Base-by-base conservation (phyloP, 37 sponge, comb jelly and placozoan genomes). In the Haliclona indistincta region DNA sequence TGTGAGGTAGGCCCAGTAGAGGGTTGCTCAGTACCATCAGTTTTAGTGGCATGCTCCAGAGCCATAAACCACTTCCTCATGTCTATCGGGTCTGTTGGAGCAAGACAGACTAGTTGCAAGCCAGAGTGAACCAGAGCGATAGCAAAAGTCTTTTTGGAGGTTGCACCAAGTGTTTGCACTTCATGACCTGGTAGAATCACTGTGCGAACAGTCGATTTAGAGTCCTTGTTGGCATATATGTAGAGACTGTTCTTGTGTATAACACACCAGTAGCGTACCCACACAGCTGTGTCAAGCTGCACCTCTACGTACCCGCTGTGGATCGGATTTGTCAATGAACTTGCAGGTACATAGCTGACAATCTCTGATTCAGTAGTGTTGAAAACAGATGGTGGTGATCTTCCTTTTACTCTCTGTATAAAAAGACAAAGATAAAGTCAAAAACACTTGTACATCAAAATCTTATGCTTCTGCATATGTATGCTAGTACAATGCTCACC, bases 191-290 rank as follows among this genome's bases (percentile, higher is more conserved):
- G 73, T 15, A 88, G 67, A 42, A 72, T 72, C 25, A 88, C 36
- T 0, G 88, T 81, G 42, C 53, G 40, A 43, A 80, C 49, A 2
- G 85, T 74, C 0, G 61, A 26, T 32, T 68, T 43, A 7, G 85
- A 74, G 8, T 44, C 41, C 43, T 84, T 38, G 45, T 60, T 70
- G 38, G 79, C 71, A 61, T 89, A 89, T 38, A 89, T 69, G 61
- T 89, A 79, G 41, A 89, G 71, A 35, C 29, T 62, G 39, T 79
- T 74, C 13, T 56, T 44, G 39, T 78, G 72, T 3, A 84, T 56
- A 15, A 81, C 72, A 70, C 85, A 80, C 90, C 90, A 89, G 70
- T 75, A 84, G 19, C 55, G 47, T 10, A 42, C 26, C 85, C 85
- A 89, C 7, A 80, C 62, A 0, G 51, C 85, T 7, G 56, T 62